Evolutionary conservation across 2,113 vertebrate species (phyloP), one percentile per base, ranked within the genome.

Genomic region (Silurus glanis): DNA sequence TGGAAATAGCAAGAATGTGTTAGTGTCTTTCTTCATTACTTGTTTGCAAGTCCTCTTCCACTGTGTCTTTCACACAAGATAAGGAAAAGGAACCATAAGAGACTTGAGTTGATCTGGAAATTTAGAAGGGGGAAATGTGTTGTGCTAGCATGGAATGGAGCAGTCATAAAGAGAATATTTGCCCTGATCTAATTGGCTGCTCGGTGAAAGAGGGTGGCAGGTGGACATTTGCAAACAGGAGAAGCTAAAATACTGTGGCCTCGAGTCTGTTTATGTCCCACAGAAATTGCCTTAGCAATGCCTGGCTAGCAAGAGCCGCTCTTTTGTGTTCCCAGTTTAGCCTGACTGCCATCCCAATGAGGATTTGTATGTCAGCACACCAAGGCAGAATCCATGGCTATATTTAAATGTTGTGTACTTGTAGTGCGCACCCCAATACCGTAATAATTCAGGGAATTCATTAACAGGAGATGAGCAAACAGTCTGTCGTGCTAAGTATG

Each of bases 261-360:
- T 37, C 67, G 23, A 45, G 66, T 69, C 85, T 87, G 87, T 89
- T 88, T 86, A 85, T 89, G 80, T 83, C 76, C 71, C 53, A 64
- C 74, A 71, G 83, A 81, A 87, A 87, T 85, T 86, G 83, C 59
- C 28, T 75, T 69, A 84, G 84, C 79, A 78, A 84, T 87, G 69
- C 21, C 64, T 67, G 64, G 66, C 82, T 85, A 85, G 58, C 80
- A 59, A 76, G 53, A 58, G 69, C 75, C 14, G 25, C 72, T 55
- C 81, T 88, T 37, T 91, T 88, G 83, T 88, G 80, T 84, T 87
- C 88, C 80, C 75, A 87, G 85, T 84, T 90, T 88, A 89, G 84
- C 69, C 23, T 8, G 66, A 81, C 82, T 84, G 83, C 88, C 83
- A 85, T 88, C 69, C 87, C 74, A 64, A 67, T 67, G 51, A 81